Base-by-base conservation (phyloP, 2,797 vertebrate species). In the Onychomys leucogaster region DNA sequence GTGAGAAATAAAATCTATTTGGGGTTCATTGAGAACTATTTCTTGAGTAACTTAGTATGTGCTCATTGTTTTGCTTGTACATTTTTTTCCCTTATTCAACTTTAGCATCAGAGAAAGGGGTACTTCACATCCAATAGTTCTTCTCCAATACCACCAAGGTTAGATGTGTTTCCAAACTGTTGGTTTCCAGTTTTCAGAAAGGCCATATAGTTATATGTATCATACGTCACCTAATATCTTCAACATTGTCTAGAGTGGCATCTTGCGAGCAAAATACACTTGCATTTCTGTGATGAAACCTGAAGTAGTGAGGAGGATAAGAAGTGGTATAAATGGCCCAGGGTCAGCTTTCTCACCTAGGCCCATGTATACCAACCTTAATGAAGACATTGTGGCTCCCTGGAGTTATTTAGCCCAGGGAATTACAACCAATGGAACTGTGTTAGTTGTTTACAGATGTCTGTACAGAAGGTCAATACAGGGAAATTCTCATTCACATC, bases 151-250 rank as follows among this genome's bases (percentile, higher is more conserved):
- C 6, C 32, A n/a, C 27, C 27, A 41, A 94, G 67, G 41, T 27
- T 75, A 65, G 80, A n/a, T 65, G 23, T 69, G 14, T 88, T 95
- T 93, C 83, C 73, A 75, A 97, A 78, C 41, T 75, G 23, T 12
- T 57, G 77, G n/a, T 12, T 57, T 84, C 37, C 43, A 41, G 75
- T 85, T 91, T 84, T 63, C 77, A 46, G 65, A 57, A 83, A 84
- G 37, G 32, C 61, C 80, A 57, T 16, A 41, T 0, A 2, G 71
- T 46, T 46, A 12, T 32, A 52, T 8, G 3, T 78, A 69, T 29
- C 19, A 1, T 41, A 88, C 2, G 4, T 75, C 34, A 75, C 10
- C 23, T 41, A 52, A 57, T 25, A 63, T 0, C 7, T 41, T 65
- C 32, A 63, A 46, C 21, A 37, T 11, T 37, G 16, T 59, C 32